These are phyloP conservation scores for Spea multiplicata DNA, from an alignment of 2,113 vertebrate genomes.

Conservation along the genomic window DNA sequence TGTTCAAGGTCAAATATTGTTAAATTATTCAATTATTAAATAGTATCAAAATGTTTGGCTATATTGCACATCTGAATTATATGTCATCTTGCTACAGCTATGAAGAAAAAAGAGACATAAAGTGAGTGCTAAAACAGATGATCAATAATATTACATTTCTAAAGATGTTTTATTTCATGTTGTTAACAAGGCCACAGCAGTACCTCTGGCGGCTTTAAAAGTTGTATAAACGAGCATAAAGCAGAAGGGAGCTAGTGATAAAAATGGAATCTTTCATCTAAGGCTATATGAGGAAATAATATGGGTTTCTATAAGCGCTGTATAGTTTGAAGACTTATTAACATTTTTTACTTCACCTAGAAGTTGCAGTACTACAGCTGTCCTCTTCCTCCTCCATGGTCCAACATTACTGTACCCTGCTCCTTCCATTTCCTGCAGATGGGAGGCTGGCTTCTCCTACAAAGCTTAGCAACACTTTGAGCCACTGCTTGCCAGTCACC, in stretches of 20 bases:
- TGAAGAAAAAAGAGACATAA: background rate
- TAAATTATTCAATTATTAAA: constrained; percentile 1
- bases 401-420: no score
- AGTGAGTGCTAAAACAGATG: constrained; percentile 18
- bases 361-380: no score
- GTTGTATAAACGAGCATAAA: constrained; percentile 36
- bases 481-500: no score
- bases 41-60: constrained; percentile 4
- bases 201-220: constrained; percentile 38
- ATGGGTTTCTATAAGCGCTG: constrained; percentile 10
- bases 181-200: constrained; percentile 40
- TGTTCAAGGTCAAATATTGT: no score
- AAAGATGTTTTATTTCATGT: constrained; percentile 41
- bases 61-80: background rate
- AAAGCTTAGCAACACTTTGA: no score
- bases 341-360: no score
- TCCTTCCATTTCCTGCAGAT: no score
- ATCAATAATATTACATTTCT: constrained; percentile 45
- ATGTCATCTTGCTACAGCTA: background rate
- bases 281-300: constrained; percentile 29
- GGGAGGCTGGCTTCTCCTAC: no score
- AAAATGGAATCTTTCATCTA: constrained; percentile 37
- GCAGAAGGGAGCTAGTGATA: constrained; percentile 38
- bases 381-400: no score
- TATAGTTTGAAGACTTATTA: background rate